Evolutionary conservation across 64 coral and sea anemone species (phyloP), one percentile per base, ranked within the genome.

Genomic region (Stichodactyla mertensii): DNA sequence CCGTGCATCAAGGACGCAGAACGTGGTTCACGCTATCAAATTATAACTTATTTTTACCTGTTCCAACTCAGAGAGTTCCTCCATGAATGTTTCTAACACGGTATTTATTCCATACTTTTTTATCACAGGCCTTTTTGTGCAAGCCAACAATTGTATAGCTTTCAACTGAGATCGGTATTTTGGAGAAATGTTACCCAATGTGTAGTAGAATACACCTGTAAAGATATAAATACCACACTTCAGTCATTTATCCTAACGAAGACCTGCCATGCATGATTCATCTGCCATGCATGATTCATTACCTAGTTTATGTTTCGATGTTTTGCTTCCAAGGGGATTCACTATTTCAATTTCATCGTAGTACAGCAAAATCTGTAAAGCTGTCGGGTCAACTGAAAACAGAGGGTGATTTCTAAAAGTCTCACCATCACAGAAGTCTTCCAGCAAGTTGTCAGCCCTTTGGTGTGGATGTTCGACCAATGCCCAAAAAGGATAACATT

Each of bases 331-430:
- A 60, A 93, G 83, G 51, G 91, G 91, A 85, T 93, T 93, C 8
- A 19, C 87, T 55, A 93, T 57, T 78, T 93, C 91, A 22, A 88
- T 62, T 86, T 93, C 91, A 89, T 93, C 91, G 82, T 88, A 93
- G 79, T 93, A 93, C 52, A 89, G 54, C 24, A 93, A 88, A 51
- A 93, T 66, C 77, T 93, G 91, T 24, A 93, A 55, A 23, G 91
- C 91, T 71, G 67, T 85, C 79, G 91, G 71, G 82, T 93, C 87
- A 14, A 20, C 84, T 18, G 86, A 85, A 61, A 93, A 93, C 51
- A 93, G 57, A 19, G 91, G 45, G 53, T 93, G 87, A 54, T 6
- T 62, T 57, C 61, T 24, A 69, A 87, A 91, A n/a, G 77, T 58
- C 23, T 86, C 26, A 0, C 26, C 84, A 82, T 91, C 89, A 91